phyloP scores from a whole-genome alignment of 2,797 vertebrate genomes.

The Sebastes steindachneri region DNA sequence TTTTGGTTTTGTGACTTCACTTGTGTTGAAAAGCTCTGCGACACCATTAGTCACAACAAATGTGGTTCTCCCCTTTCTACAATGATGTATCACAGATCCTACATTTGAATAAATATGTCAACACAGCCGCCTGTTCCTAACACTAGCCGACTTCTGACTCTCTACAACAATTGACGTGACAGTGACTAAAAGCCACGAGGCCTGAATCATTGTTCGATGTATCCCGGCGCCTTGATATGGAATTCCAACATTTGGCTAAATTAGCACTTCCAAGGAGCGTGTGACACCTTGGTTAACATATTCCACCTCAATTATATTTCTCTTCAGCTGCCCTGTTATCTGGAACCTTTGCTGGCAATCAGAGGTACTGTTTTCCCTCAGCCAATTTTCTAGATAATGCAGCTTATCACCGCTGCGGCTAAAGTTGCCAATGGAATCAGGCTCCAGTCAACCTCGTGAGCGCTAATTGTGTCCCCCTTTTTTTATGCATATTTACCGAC shows the following conservation, averaged over 20 bases:
- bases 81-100: slow-evolving; percentile 82
- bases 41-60: slow-evolving; percentile 80
- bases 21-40: background rate
- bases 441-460: slow-evolving; percentile 95
- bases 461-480: slow-evolving; percentile 97
- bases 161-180: slow-evolving; percentile 84
- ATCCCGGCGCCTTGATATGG: slow-evolving; percentile 91
- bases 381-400: slow-evolving; percentile 99
- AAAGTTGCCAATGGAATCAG: slow-evolving; percentile 99
- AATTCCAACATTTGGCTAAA: slow-evolving; percentile 97
- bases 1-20: background rate
- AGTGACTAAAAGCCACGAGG: slow-evolving; percentile 88
- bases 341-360: slow-evolving; percentile 99
- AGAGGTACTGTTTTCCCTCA: slow-evolving; percentile 99
- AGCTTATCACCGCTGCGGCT: slow-evolving; percentile 98
- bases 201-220: slow-evolving; percentile 89
- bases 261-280: slow-evolving; percentile 94
- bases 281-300: slow-evolving; percentile 99
- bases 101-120: slow-evolving; percentile 91
- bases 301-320: slow-evolving; percentile 99
- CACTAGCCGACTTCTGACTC: slow-evolving; percentile 89
- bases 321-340: slow-evolving; percentile 99
- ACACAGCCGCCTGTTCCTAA: slow-evolving; percentile 83
- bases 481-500: slow-evolving; percentile 99
- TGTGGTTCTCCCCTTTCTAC: slow-evolving; percentile 77